Evolutionary conservation across 2,888 invertebrate genomes (phyloP).

Genomic region (Drosophila nr. fundita): DNA sequence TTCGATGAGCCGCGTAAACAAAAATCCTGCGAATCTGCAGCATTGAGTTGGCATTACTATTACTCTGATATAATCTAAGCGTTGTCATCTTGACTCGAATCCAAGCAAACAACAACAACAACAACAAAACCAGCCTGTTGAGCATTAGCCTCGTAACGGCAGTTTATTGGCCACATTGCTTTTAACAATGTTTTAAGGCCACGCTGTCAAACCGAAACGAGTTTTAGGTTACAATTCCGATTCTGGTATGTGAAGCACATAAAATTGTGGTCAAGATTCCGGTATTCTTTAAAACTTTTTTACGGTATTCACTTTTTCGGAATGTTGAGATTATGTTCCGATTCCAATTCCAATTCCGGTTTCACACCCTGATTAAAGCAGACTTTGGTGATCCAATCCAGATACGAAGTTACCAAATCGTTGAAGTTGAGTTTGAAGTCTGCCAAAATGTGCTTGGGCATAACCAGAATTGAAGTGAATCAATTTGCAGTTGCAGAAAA

Average conservation of each 20-base stretch:
- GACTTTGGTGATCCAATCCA: conserved; percentile 16
- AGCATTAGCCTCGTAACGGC: conserved; percentile 27
- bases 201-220: not conserved
- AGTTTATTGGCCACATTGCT: conserved; percentile 55
- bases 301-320: not conserved
- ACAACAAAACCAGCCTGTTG: conserved; percentile 49
- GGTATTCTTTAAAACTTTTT: not conserved
- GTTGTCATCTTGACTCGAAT: conserved; percentile 25
- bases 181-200: conserved; percentile 52
- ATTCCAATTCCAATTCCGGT: not conserved
- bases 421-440: not conserved
- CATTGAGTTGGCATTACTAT: conserved; percentile 57
- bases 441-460: not conserved
- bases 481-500: not conserved
- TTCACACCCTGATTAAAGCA: not conserved
- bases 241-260: not conserved
- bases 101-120: conserved; percentile 29
- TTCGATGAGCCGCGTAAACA: conserved; percentile 58
- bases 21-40: conserved; percentile 50
- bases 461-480: not conserved
- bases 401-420: not conserved
- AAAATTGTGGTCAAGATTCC: not conserved
- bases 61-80: conserved; percentile 64
- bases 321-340: not conserved
- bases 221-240: not conserved